These are phyloP conservation scores for Tetrax tetrax DNA, from an alignment of 2,113 vertebrate genomes.

Conservation along the genomic window DNA sequence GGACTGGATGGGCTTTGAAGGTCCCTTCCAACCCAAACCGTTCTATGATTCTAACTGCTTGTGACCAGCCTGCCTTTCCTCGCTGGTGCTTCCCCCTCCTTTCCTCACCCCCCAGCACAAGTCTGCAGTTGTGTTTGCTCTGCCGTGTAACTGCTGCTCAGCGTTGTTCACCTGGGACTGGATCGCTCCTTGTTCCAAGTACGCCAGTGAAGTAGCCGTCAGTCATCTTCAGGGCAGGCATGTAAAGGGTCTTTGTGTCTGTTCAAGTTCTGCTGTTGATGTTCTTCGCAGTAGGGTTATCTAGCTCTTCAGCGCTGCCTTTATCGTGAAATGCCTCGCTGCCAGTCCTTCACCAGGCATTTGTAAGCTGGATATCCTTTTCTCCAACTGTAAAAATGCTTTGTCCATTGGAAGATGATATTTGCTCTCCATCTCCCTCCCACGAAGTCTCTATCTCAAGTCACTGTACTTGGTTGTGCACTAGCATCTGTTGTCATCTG, in stretches of 20 bases:
- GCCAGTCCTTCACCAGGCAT: not conserved
- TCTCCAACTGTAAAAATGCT: not conserved
- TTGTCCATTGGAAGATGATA: not conserved
- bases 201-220: not conserved
- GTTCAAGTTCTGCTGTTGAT: accelerated
- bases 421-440: not conserved
- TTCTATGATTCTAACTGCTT: no score
- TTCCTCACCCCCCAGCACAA: not conserved
- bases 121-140: not conserved
- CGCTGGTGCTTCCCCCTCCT: not conserved
- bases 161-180: not conserved
- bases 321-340: not conserved
- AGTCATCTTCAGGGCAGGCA: not conserved
- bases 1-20: no score
- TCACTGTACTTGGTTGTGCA: not conserved
- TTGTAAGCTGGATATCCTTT: not conserved
- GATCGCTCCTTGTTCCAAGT: not conserved
- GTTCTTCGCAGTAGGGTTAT: not conserved
- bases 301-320: not conserved
- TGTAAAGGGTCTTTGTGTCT: not conserved
- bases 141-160: not conserved
- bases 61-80: not conserved
- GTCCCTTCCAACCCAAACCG: no score
- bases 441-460: not conserved
- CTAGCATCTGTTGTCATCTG: accelerated